These are phyloP conservation scores for Tetragonisca angustula DNA, from an alignment of 2,888 invertebrate genomes.

Conservation along the genomic window DNA sequence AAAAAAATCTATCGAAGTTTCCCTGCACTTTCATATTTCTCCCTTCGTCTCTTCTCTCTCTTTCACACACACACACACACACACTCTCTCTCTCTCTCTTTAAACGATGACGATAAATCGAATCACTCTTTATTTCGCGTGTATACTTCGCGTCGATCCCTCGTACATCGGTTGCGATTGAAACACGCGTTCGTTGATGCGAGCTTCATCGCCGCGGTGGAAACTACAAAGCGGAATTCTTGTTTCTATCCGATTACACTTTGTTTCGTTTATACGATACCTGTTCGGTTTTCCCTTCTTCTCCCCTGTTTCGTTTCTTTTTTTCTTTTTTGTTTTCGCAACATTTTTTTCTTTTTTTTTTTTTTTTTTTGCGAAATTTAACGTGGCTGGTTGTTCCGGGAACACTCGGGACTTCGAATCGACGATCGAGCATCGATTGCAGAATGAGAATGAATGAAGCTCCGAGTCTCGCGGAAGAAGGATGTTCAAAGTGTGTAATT, in stretches of 20 bases:
- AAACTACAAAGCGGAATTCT: background rate
- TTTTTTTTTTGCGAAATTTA: background rate
- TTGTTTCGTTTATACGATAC: background rate
- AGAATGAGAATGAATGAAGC: background rate
- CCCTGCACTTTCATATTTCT: background rate
- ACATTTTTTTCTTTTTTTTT: too few relatives aligned
- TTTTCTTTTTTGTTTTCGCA: too few relatives aligned
- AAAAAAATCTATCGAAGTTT: background rate
- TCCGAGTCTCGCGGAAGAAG: background rate
- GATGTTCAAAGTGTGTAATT: background rate
- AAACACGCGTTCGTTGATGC: background rate
- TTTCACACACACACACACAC: too few relatives aligned
- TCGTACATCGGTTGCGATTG: background rate
- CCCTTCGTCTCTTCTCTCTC: too few relatives aligned
- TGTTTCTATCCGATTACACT: background rate
- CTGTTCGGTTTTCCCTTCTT: background rate
- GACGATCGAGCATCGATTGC: background rate
- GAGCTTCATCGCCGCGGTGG: slow-evolving; percentile 1
- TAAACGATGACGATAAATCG: background rate
- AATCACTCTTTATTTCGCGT: background rate
- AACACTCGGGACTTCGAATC: background rate
- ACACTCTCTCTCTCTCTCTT: background rate
- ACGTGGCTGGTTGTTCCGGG: background rate
- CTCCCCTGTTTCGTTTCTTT: too few relatives aligned
- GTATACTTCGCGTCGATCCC: background rate